Conservation (phyloP, 1,140 invertebrate genomes). For the Bradysia coprophila region DNA sequence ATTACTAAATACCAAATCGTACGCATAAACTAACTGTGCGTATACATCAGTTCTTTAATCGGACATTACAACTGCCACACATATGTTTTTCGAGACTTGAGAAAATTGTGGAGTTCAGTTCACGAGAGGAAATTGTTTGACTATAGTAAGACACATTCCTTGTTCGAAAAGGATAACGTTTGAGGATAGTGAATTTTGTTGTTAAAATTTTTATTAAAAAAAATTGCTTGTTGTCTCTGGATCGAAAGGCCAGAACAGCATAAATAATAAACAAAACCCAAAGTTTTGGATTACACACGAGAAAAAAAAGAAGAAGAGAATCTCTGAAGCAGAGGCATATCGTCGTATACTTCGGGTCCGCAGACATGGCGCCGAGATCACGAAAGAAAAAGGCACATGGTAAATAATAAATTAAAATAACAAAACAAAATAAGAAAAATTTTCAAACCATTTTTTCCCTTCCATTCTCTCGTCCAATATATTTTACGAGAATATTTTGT, state of each 20-base stretch:
- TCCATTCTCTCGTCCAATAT: too few species aligned
- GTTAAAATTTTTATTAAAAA: background rate
- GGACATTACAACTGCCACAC: too few species aligned
- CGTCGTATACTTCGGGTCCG: too few species aligned
- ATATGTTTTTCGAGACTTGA: background rate
- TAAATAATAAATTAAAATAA: slow-evolving; percentile 2
- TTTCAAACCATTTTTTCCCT: too few species aligned
- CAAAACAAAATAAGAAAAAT: background rate
- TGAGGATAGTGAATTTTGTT: background rate
- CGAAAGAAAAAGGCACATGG: slow-evolving; percentile 2
- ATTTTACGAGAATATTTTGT: background rate
- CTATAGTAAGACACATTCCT: background rate
- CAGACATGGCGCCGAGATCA: slow-evolving; percentile 2
- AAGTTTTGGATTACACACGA: background rate
- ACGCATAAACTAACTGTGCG: too few species aligned
- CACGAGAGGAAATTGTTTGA: background rate
- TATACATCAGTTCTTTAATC: too few species aligned
- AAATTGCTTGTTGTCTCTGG: background rate
- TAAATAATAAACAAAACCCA: background rate
- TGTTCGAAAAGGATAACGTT: background rate
- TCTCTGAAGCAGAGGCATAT: too few species aligned
- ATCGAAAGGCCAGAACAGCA: too few species aligned
- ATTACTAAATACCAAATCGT: background rate
- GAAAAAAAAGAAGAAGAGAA: background rate
- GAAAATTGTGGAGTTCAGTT: background rate